Conservation (phyloP, 2,888 invertebrate genomes). For the Tribolium freemani region DNA sequence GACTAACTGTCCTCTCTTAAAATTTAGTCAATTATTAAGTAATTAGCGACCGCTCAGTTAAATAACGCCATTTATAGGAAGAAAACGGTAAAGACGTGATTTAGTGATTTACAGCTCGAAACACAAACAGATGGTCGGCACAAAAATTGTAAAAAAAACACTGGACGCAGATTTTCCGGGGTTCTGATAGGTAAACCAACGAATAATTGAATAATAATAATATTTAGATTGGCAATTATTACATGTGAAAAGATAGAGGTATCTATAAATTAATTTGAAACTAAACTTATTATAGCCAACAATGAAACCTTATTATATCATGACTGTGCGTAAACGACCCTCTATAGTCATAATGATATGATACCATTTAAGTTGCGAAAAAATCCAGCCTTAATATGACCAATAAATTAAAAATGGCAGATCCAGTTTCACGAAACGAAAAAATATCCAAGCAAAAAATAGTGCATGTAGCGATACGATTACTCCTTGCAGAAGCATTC, state of each 20-base stretch:
- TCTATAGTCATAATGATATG: slow-evolving; percentile 22
- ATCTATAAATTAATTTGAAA: slow-evolving; percentile 38
- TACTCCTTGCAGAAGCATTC: too few species aligned
- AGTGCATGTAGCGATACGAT: too few species aligned
- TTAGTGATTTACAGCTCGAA: slow-evolving; percentile 16
- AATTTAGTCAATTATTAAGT: slow-evolving; percentile 33
- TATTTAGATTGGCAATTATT: slow-evolving; percentile 37
- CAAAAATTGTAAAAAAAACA: neutral
- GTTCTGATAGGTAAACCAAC: neutral
- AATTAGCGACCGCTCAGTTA: slow-evolving; percentile 20
- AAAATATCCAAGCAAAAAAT: too few species aligned
- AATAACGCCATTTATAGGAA: slow-evolving; percentile 16
- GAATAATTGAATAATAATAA: slow-evolving; percentile 32
- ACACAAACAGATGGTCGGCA: slow-evolving; percentile 23
- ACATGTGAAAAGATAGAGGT: slow-evolving; percentile 20
- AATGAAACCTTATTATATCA: slow-evolving; percentile 34
- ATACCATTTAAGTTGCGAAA: slow-evolving; percentile 11
- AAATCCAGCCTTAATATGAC: neutral
- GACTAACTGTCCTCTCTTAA: slow-evolving; percentile 18
- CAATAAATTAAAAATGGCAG: neutral
- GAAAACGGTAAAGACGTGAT: slow-evolving; percentile 30
- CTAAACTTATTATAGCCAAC: slow-evolving; percentile 33
- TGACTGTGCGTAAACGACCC: slow-evolving; percentile 26
- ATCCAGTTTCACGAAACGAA: neutral
- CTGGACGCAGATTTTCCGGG: too few species aligned